phyloP scores from a whole-genome alignment of 1,140 invertebrate species.

The Trissolcus basalis region DNA sequence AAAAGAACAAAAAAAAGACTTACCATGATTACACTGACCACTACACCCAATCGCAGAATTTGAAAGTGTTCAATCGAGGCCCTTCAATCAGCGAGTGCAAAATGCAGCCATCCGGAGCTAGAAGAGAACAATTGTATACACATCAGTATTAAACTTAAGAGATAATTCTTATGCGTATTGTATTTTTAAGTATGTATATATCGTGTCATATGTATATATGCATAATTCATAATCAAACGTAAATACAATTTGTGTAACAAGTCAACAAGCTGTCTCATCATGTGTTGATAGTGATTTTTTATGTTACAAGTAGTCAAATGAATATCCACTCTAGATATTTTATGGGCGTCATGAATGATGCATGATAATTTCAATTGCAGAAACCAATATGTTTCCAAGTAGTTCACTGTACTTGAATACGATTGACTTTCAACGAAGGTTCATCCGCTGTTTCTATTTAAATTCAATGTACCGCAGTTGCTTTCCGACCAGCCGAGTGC shows the following conservation, averaged over 20 bases:
- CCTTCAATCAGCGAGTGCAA: slow-evolving; percentile 32
- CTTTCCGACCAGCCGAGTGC: slow-evolving; percentile 4
- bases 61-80: slow-evolving; percentile 48
- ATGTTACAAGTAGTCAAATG: too few relatives aligned
- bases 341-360: too few relatives aligned
- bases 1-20: background rate
- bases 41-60: slow-evolving; percentile 21
- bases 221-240: slow-evolving; percentile 65
- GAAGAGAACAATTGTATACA: slow-evolving; percentile 54
- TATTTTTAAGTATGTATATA: slow-evolving; percentile 71
- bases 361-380: too few relatives aligned
- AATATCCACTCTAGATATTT: too few relatives aligned
- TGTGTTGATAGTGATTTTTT: too few relatives aligned
- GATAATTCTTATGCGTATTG: slow-evolving; percentile 69
- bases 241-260: slow-evolving; percentile 1
- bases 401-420: too few relatives aligned
- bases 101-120: slow-evolving; percentile 30
- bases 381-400: too few relatives aligned
- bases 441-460: background rate
- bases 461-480: background rate
- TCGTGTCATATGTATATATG: slow-evolving; percentile 66
- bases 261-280: too few relatives aligned
- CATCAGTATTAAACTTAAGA: slow-evolving; percentile 73
- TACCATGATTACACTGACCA: background rate
- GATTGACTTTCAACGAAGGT: slow-evolving; percentile 1